Evolutionary conservation across 1,140 invertebrate genomes (phyloP), one percentile per base, ranked within the genome.

Genomic region (Calephelis virginiensis): DNA sequence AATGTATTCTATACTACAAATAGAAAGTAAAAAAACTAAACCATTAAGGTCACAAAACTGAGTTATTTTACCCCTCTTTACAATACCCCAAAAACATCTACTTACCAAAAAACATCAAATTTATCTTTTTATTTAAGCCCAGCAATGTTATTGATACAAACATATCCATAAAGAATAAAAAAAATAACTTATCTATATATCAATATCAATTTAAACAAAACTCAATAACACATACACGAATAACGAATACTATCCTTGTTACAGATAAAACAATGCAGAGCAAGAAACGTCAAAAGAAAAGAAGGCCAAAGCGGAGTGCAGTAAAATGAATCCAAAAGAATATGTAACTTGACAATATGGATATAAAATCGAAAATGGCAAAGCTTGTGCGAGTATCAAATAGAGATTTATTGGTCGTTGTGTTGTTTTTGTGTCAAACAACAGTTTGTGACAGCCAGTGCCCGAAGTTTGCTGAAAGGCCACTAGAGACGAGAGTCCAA

Each of bases 381-480:
- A 74, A 71, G 64, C 72, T 75, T 75, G 81, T 80, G 68, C 76
- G 75, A 72, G 61, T 80, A 60, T 77, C 81, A 38, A 81, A 77
- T 67, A 80, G 78, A 67, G 74, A 83, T 82, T 71, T 90, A 69
- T 72, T 87, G 69, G 77, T 89, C 73, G 77, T 81, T 28, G 75
- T 83, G 72, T 69, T 91, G 72, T 86, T 85, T 61, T 75, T 89
- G 76, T 89, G 85, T 65, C 78, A 82, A 71, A 88, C 86, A 66
- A 87, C 89, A 82, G 85, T 89, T 78, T 89, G 89, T 83, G 89
- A 91, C 80, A 85, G 85, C 70, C 85, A 81, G 77, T 91, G 89
- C 74, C 89, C 89, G 17, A 91, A 89, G 83, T 89, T 80, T 63
- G 86, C 87, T 14, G 89, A 88, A 71, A 86, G 81, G 66, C 89